phyloP scores from a whole-genome alignment of 1,140 invertebrate species.

The Anoplolepis gracilipes region DNA sequence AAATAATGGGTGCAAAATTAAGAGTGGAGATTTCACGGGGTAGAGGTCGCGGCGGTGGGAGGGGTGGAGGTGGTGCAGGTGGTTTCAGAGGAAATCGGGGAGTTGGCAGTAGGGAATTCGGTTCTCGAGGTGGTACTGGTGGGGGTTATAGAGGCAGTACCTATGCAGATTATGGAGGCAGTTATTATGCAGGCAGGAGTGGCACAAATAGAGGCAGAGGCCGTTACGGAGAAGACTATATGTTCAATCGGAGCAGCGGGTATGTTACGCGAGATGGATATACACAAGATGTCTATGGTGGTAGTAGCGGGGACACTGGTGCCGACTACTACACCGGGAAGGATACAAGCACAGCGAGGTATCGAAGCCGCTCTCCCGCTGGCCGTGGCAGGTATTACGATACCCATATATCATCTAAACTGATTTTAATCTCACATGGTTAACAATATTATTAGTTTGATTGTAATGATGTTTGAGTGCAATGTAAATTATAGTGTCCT shows the following conservation, averaged over 20 bases:
- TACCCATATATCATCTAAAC: slow-evolving; percentile 74
- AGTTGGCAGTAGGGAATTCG: slow-evolving; percentile 84
- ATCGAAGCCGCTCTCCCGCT: slow-evolving; percentile 86
- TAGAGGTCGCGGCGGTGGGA: slow-evolving; percentile 87
- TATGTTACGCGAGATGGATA: slow-evolving; percentile 83
- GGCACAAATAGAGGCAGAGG: slow-evolving; percentile 82
- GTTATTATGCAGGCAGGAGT: slow-evolving; percentile 84
- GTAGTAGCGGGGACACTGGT: slow-evolving; percentile 77
- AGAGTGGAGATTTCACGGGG: slow-evolving; percentile 94
- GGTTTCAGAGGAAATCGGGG: slow-evolving; percentile 87
- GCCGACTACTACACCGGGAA: slow-evolving; percentile 83
- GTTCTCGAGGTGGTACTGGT: slow-evolving; percentile 78
- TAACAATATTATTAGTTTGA: neutral
- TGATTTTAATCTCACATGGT: slow-evolving; percentile 53
- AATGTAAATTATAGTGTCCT: slow-evolving; percentile 6
- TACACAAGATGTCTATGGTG: slow-evolving; percentile 81
- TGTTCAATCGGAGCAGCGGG: slow-evolving; percentile 75
- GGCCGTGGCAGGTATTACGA: slow-evolving; percentile 86
- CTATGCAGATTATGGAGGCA: slow-evolving; percentile 85
- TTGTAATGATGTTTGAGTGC: too few relatives aligned
- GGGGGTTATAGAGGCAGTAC: slow-evolving; percentile 83
- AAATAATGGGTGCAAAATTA: slow-evolving; percentile 92
- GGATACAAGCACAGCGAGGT: slow-evolving; percentile 85
- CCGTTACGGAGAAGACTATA: slow-evolving; percentile 81
- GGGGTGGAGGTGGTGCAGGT: slow-evolving; percentile 83